Evolutionary conservation across 2,797 vertebrate species (phyloP).

Genomic region (Phataginus tricuspis): DNA sequence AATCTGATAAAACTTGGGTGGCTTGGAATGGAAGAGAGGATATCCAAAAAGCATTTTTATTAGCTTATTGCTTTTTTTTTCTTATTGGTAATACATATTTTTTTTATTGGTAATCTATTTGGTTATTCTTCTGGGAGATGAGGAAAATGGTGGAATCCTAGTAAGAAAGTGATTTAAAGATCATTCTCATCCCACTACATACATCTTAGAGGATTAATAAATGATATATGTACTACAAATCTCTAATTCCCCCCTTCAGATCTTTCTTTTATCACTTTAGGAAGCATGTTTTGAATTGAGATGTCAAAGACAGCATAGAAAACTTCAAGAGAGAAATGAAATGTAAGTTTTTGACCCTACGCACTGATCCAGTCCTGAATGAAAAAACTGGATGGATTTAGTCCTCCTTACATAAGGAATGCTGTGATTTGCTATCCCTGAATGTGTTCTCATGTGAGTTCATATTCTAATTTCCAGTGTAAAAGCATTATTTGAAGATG

Average conservation of each 20-base stretch:
- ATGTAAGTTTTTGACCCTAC: not conserved
- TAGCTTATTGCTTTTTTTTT: not conserved
- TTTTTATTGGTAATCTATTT: not conserved
- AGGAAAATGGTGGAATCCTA: slow-evolving; percentile 2
- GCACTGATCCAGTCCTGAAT: not conserved
- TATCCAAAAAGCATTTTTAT: not conserved
- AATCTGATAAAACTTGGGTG: slow-evolving; percentile 39
- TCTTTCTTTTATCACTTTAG: not conserved
- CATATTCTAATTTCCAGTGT: slow-evolving; percentile 91
- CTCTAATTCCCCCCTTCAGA: not conserved
- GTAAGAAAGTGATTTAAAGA: not conserved
- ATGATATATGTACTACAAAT: not conserved
- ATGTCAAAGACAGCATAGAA: not conserved
- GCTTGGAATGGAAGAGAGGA: slow-evolving; percentile 40
- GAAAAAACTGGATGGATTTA: not conserved
- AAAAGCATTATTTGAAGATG: slow-evolving; percentile 90
- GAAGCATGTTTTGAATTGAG: slow-evolving; percentile 29
- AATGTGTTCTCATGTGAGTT: slow-evolving; percentile 87
- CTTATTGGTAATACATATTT: too few relatives aligned
- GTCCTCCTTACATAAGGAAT: not conserved
- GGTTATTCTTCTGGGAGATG: not conserved
- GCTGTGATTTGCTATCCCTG: slow-evolving; percentile 58
- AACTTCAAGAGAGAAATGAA: slow-evolving; percentile 48
- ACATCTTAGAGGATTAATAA: not conserved
- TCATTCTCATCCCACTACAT: not conserved